Base-by-base conservation (phyloP, 37 sponge, comb jelly and placozoan genomes). In the Beroe ovata region DNA sequence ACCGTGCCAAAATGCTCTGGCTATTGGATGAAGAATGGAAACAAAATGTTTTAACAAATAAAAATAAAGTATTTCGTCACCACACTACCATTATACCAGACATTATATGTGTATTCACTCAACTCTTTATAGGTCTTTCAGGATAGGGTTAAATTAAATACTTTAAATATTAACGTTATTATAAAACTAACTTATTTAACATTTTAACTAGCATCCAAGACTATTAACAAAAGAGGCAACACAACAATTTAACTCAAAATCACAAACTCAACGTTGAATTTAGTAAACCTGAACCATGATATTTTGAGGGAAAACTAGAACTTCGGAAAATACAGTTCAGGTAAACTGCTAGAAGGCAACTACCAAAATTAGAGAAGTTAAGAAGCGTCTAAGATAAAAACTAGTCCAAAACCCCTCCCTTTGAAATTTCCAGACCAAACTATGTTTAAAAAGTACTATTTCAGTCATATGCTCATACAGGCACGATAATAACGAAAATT, bases 61-160 rank as follows among this genome's bases (percentile, higher is more conserved):
- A 66, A 66, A 66, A 66, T 66, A 66, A 66, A 66, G 34, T 66
- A 66, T 66, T 66, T 66, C 69, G 69, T 66, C 69, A 66, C 69
- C 30, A 66, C 69, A 14, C 69, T 34, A 66, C 69, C 69, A 66
- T 66, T 66, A 29, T 28, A 66, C 69, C 69, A 66, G 69, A 30
- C 69, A 30, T 29, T 66, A 66, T 66, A 66, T 66, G 69, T 66
- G 69, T 66, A 66, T 66, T 66, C 69, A 30, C 30, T 66, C 69
- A 34, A 30, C 36, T 66, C 32, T 47, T 47, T 6, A 47, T 47
- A 47, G 54, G 54, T 47, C 54, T 47, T 47, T 47, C 54, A 47
- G 54, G 54, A 6, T 11, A 11, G 54, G 54, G 11, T 11, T 47
- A 66, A 66, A 66, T 66, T 37, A 77, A 77, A 77, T 42, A 77